Conservation (phyloP, 2,888 invertebrate genomes). For the Ferrisia virgata region DNA sequence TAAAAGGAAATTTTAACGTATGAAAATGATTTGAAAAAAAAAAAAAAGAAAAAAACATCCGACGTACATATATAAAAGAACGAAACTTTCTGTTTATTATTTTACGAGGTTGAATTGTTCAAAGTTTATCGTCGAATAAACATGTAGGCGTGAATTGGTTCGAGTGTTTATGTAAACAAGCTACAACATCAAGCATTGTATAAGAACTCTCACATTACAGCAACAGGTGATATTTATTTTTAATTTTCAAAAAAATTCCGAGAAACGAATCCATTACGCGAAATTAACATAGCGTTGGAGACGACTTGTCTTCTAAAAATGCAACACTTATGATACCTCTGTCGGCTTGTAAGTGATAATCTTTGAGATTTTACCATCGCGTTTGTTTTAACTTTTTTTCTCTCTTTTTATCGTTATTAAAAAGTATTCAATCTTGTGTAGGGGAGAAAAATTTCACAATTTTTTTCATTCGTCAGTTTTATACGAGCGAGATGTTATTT, state of each 20-base stretch:
- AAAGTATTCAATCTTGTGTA: neutral
- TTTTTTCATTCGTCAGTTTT: neutral
- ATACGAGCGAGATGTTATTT: too few relatives aligned
- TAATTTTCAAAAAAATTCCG: neutral
- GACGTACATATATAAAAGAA: neutral
- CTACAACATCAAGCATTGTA: neutral
- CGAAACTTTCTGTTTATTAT: neutral
- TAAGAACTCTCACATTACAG: neutral
- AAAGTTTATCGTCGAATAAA: neutral
- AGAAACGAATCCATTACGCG: neutral
- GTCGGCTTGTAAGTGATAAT: neutral
- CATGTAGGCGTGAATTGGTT: neutral
- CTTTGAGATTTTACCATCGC: neutral
- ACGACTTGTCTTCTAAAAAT: neutral
- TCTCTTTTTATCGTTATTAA: neutral
- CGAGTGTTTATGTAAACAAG: neutral
- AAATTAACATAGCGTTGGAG: neutral
- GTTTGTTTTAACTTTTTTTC: neutral
- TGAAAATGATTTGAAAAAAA: neutral
- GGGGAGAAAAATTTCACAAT: neutral
- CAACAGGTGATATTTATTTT: neutral
- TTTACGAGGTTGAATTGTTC: neutral
- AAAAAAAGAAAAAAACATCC: neutral
- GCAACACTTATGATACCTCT: neutral
- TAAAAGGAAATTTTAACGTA: neutral